These are phyloP conservation scores for Propithecus coquereli DNA, from an alignment of 2,113 vertebrate genomes.

Conservation along the genomic window DNA sequence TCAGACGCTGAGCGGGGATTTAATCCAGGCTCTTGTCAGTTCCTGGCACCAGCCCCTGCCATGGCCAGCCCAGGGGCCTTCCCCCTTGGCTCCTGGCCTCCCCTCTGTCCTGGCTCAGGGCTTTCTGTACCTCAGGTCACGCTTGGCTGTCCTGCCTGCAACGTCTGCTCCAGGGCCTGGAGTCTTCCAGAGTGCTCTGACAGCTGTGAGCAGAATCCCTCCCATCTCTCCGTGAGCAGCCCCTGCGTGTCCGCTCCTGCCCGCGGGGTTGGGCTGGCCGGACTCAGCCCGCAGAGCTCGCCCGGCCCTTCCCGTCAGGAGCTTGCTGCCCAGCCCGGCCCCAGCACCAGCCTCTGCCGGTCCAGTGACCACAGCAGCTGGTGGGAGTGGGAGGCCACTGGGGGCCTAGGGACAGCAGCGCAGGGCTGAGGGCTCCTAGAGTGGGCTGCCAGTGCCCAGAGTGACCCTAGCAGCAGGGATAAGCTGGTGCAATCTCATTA, in stretches of 20 bases:
- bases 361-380: background rate
- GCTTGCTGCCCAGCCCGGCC: background rate
- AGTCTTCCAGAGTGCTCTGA: background rate
- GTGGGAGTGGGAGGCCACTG: background rate
- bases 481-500: background rate
- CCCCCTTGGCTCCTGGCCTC: background rate
- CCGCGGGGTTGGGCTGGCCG: fast-evolving
- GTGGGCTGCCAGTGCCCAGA: background rate
- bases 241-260: background rate
- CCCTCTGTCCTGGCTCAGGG: background rate
- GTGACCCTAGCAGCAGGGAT: background rate
- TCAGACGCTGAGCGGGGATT: background rate
- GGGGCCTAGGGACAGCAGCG: background rate
- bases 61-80: fast-evolving
- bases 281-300: background rate
- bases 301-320: background rate
- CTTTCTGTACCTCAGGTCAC: background rate
- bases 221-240: background rate
- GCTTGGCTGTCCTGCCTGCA: background rate
- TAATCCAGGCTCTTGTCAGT: background rate
- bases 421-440: background rate
- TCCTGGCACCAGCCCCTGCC: background rate
- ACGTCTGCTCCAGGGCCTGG: background rate
- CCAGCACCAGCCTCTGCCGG: background rate
- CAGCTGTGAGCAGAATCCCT: background rate